Evolutionary conservation across 2,113 vertebrate genomes (phyloP).

Genomic region (Caretta caretta): DNA sequence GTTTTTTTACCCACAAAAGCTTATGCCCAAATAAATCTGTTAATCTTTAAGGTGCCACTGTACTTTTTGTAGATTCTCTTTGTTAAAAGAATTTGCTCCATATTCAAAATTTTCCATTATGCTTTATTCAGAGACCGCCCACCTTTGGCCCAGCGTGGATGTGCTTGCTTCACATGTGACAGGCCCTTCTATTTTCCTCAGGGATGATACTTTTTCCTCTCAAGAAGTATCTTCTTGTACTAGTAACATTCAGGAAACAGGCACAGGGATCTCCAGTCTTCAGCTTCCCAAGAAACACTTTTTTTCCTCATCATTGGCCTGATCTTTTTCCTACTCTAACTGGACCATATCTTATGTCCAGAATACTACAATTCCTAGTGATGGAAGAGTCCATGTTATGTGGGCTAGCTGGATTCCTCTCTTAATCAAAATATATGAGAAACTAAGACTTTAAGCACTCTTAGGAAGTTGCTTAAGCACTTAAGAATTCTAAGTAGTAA

Average conservation of each 20-base stretch:
- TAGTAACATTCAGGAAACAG: not conserved
- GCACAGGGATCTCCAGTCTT: not conserved
- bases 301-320: not conserved
- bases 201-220: not conserved
- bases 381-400: not conserved
- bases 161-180: not conserved
- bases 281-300: not conserved
- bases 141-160: not conserved
- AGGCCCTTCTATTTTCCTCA: not conserved
- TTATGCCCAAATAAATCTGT: too few relatives aligned
- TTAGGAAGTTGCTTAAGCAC: not conserved
- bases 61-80: too few relatives aligned
- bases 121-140: not conserved
- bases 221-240: not conserved
- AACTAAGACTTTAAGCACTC: not conserved
- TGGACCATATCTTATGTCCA: not conserved
- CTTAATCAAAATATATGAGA: not conserved
- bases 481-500: not conserved
- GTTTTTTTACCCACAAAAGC: too few relatives aligned
- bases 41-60: too few relatives aligned
- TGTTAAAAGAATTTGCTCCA: too few relatives aligned
- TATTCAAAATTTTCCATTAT: not conserved
- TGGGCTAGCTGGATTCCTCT: not conserved
- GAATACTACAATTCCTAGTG: not conserved
- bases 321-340: not conserved